Conservation (phyloP, 1,140 invertebrate species). For the Camponotus vicinus region DNA sequence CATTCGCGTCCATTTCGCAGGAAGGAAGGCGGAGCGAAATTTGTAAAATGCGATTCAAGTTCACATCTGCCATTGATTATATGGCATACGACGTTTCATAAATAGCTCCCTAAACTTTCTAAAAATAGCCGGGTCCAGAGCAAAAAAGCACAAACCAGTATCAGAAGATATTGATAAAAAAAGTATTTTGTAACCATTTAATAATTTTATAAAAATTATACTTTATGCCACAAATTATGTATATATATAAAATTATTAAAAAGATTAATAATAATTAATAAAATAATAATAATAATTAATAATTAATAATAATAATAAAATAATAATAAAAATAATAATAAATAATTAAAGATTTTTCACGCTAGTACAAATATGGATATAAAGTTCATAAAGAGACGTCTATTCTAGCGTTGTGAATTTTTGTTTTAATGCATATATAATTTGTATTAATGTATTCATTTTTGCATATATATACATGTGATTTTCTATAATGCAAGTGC, state of each 20-base stretch:
- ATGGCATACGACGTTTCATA: not conserved
- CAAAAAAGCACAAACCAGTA: too few relatives aligned
- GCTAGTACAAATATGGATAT: not conserved
- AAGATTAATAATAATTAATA: too few relatives aligned
- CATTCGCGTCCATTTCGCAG: not conserved
- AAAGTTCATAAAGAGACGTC: not conserved
- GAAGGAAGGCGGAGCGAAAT: not conserved
- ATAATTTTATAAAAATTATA: too few relatives aligned
- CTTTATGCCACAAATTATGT: too few relatives aligned
- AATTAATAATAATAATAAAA: too few relatives aligned
- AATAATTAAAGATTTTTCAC: too few relatives aligned
- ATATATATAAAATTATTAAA: too few relatives aligned
- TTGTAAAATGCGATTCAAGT: not conserved
- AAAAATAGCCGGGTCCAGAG: not conserved
- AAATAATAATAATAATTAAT: too few relatives aligned
- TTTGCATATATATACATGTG: not conserved
- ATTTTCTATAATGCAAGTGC: not conserved
- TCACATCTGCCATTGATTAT: not conserved
- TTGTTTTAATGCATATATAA: not conserved
- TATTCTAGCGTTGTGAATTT: not conserved
- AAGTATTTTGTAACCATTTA: too few relatives aligned
- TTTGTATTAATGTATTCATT: not conserved
- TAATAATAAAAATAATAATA: too few relatives aligned
- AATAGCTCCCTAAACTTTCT: not conserved
- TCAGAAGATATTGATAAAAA: too few relatives aligned